Evolutionary conservation across 2,888 invertebrate genomes (phyloP), one percentile per base, ranked within the genome.

Genomic region (Cantharis flavilabris): DNA sequence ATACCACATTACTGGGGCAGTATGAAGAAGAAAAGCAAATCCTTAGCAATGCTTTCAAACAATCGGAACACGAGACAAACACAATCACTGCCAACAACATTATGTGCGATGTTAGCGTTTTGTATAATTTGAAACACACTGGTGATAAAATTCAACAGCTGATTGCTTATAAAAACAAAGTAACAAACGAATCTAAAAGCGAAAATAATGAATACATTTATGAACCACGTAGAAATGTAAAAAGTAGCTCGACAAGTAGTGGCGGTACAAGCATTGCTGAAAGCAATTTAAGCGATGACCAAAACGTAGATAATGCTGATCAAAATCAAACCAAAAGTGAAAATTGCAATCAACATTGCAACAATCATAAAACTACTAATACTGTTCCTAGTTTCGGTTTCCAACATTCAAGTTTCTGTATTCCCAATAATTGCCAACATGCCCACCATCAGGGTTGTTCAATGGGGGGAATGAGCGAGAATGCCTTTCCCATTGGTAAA

Each of bases 71-170:
- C 9, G 28, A 23, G 2, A 26, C 16, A 10, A 18, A 18, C 64
- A 65, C 62, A 1, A 71, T 84, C 1, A 82, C 82, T 16, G 80
- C 86, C 0, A 77, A 84, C 70, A 81, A 83, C 20, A 82, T 86
- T 26, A 76, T 78, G 14, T 78, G 80, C 0, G 73, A 73, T 5
- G 82, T 85, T 33, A 65, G 83, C 26, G 76, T 79, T 11, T 79
- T 86, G 65, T 86, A 84, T 73, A 81, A 81, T 5, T 77, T 86
- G 30, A 82, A 83, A 71, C 81, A 84, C 28, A 84, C 82, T 71
- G 86, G 86, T 0, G 76, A 80, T 49, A 85, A 84, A 75, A 85
- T 86, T 20, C 83, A 81, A 67, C 83, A 85, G 67, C 72, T 86
- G 13, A 84, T 84, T 70, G 79, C 81, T 5, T 81, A 82, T 11